phyloP scores from a whole-genome alignment of 2,113 vertebrate genomes.

The Callipepla californica region DNA sequence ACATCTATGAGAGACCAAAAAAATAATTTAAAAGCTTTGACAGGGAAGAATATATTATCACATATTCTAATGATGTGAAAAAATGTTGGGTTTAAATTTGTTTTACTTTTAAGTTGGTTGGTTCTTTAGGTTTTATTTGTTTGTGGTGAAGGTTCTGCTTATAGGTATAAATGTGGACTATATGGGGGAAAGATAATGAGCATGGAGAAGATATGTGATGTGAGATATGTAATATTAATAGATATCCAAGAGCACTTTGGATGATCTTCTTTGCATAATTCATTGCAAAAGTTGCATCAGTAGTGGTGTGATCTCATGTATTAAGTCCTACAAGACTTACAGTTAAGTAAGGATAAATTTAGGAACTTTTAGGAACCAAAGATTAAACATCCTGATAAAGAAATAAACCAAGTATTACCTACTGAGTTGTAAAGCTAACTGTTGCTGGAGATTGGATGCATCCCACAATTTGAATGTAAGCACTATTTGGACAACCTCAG shows the following conservation, averaged over 20 bases:
- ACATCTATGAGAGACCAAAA: not conserved
- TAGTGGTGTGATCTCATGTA: not conserved
- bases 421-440: not conserved
- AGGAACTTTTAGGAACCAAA: not conserved
- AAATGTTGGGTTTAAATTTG: not conserved
- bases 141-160: not conserved
- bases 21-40: not conserved
- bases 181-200: not conserved
- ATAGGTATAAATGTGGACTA: not conserved
- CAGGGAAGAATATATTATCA: not conserved
- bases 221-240: no score
- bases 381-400: not conserved
- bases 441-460: not conserved
- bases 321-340: not conserved
- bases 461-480: not conserved
- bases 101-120: not conserved
- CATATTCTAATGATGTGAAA: not conserved
- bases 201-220: not conserved
- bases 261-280: not conserved
- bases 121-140: not conserved
- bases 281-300: not conserved
- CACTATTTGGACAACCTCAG: not conserved
- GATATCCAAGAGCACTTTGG: no score
- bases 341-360: not conserved
- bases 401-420: not conserved